Conservation (phyloP, 2,888 invertebrate genomes). For the Dione juno region DNA sequence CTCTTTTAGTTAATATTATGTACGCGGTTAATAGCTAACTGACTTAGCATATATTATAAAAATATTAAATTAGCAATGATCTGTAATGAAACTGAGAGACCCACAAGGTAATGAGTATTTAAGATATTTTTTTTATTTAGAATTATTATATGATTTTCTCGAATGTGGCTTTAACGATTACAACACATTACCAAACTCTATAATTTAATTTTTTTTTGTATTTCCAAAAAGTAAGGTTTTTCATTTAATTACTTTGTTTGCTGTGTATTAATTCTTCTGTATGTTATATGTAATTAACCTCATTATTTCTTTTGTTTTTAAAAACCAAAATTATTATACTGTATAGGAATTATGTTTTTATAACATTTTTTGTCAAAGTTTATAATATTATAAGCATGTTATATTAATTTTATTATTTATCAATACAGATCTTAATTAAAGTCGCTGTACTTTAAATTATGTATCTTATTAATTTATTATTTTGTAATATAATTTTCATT, state of each 20-base stretch:
- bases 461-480: conserved; percentile 13
- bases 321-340: conserved; percentile 5
- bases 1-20: neutral
- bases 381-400: neutral
- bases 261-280: neutral
- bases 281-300: neutral
- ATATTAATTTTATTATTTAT: conserved; percentile 10
- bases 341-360: conserved; percentile 9
- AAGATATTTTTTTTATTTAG: no score
- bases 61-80: neutral
- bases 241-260: neutral
- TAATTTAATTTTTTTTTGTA: no score
- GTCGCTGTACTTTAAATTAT: neutral
- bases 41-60: neutral
- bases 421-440: conserved; percentile 19
- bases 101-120: no score
- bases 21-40: neutral
- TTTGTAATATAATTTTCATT: neutral
- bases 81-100: no score
- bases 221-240: no score
- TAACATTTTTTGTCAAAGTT: conserved; percentile 1
- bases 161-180: no score
- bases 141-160: no score
- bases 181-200: no score
- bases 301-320: neutral